phyloP scores from a whole-genome alignment of 64 coral and sea anemone species.

The Astreopora myriophthalma region DNA sequence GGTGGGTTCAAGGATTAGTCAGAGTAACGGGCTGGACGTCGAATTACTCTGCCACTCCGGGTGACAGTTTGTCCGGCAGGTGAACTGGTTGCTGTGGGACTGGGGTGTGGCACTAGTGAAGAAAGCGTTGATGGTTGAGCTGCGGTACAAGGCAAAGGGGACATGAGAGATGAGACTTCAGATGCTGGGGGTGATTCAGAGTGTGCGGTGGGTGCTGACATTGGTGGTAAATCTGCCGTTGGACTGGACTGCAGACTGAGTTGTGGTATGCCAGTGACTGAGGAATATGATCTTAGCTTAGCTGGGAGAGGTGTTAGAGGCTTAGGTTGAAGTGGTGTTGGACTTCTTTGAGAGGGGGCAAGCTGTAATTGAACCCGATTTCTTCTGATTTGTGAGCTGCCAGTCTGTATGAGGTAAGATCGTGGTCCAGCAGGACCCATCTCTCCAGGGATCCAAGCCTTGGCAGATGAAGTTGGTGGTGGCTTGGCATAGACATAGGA shows the following conservation, averaged over 20 bases:
- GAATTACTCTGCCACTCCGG: conserved; percentile 52
- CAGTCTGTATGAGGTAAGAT: conserved; percentile 63
- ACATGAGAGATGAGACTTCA: not conserved
- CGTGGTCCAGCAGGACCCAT: conserved; percentile 53
- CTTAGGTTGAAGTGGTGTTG: not conserved
- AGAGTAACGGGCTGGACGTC: conserved; percentile 65
- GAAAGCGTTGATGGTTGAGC: not conserved
- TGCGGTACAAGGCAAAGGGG: not conserved
- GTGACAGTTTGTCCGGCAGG: conserved; percentile 20
- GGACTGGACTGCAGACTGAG: not conserved
- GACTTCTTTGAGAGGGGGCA: not conserved
- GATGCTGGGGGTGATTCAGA: not conserved
- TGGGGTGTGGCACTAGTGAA: not conserved
- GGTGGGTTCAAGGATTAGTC: not conserved
- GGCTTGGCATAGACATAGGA: conserved; percentile 65
- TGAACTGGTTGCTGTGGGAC: not conserved
- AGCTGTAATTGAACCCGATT: conserved; percentile 24
- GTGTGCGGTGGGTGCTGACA: not conserved
- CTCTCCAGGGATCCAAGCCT: conserved; percentile 74
- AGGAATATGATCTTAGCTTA: not conserved
- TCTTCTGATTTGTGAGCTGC: not conserved
- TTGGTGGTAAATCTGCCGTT: not conserved
- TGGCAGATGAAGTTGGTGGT: conserved; percentile 33
- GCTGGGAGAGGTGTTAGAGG: not conserved
- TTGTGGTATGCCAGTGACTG: not conserved